A percentile compares a stretch with the other conserved stretches of the same genome.
phyloP scores from a whole-genome alignment of 2,113 vertebrate species.

The Gambusia holbrooki region DNA sequence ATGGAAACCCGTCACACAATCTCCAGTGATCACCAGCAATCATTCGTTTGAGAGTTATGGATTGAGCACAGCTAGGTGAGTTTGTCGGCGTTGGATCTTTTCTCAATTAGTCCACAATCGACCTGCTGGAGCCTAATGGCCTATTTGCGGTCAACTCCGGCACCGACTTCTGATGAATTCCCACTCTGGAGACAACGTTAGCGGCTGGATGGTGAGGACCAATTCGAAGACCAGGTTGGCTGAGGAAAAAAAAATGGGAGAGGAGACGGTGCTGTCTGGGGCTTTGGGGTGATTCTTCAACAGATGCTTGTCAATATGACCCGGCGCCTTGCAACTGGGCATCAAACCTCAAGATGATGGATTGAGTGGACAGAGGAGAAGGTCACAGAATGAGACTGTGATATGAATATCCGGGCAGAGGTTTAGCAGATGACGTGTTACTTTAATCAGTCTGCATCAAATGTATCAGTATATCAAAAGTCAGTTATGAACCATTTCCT shows the following conservation, averaged over 20 bases:
- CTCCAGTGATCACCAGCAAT: conserved; percentile 41
- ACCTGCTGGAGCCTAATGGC: conserved; percentile 65
- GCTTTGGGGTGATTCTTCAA: conserved; percentile 51
- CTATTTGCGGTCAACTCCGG: conserved; percentile 41
- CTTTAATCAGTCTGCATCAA: not conserved
- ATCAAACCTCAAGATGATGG: conserved; percentile 44
- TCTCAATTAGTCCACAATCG: conserved; percentile 74
- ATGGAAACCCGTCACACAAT: conserved; percentile 35
- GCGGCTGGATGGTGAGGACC: conserved; percentile 24
- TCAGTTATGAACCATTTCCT: not conserved
- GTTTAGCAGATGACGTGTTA: not conserved
- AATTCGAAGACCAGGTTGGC: conserved; percentile 47
- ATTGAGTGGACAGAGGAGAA: conserved; percentile 18
- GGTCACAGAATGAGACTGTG: conserved; percentile 27
- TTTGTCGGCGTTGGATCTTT: conserved; percentile 30
- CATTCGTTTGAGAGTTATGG: conserved; percentile 43
- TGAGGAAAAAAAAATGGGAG: conserved; percentile 24
- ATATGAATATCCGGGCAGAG: conserved; percentile 54
- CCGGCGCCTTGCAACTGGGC: conserved; percentile 3
- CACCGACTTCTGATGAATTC: conserved; percentile 58
- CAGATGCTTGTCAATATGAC: conserved; percentile 53
- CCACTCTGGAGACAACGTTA: conserved; percentile 30
- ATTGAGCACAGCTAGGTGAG: conserved; percentile 21
- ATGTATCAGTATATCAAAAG: not conserved
- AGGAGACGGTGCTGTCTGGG: not conserved